Conservation (phyloP, 2,797 vertebrate genomes). For the Sebastes elongatus region DNA sequence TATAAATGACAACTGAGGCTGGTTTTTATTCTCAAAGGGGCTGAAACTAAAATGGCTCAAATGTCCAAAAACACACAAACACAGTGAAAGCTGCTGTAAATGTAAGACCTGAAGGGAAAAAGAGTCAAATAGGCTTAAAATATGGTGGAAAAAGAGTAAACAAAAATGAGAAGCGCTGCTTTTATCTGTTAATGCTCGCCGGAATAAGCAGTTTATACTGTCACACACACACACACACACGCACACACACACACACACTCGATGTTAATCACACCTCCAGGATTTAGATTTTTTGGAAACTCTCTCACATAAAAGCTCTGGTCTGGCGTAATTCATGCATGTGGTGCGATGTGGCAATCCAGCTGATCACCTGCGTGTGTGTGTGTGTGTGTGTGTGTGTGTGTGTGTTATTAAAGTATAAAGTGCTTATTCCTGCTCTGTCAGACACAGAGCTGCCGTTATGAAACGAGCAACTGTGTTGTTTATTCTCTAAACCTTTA, state of each 20-base stretch:
- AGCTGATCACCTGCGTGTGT: conserved; percentile 57
- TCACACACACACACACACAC: neutral
- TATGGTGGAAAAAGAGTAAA: neutral
- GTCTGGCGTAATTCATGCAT: conserved; percentile 53
- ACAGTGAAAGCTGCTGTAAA: neutral
- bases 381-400: neutral
- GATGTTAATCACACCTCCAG: conserved; percentile 49
- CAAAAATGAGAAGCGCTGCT: conserved; percentile 3
- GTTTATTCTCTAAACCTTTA: conserved; percentile 79
- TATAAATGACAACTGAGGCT: conserved; percentile 1
- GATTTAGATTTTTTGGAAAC: conserved; percentile 34
- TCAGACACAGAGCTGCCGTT: conserved; percentile 45
- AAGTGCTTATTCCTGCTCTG: conserved; percentile 60
- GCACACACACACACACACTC: neutral
- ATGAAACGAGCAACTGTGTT: conserved; percentile 72
- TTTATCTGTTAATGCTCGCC: conserved; percentile 28
- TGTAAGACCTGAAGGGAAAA: conserved; percentile 1
- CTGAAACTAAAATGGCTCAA: conserved; percentile 1
- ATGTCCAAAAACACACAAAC: neutral
- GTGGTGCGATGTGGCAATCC: conserved; percentile 38
- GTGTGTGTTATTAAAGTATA: conserved; percentile 52
- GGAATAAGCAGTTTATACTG: conserved; percentile 21
- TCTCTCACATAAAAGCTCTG: conserved; percentile 24
- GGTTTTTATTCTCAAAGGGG: conserved; percentile 14
- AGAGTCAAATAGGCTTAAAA: conserved; percentile 15